Evolutionary conservation across 2,113 vertebrate genomes (phyloP).

Genomic region (Smithornis capensis): DNA sequence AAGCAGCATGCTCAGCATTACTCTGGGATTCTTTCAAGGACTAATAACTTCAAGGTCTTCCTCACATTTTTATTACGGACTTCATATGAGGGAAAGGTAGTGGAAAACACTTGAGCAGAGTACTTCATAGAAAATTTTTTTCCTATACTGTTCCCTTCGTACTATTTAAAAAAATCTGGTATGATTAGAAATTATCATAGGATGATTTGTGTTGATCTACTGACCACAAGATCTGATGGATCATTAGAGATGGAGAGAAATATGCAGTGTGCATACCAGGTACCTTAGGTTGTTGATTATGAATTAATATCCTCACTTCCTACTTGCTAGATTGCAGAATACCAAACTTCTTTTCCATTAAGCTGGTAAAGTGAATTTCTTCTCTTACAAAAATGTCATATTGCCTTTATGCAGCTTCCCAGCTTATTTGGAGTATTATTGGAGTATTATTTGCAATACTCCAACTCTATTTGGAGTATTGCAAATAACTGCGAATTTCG

Average conservation of each 20-base stretch:
- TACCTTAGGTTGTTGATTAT: background rate
- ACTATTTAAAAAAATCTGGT: background rate
- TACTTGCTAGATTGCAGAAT: background rate
- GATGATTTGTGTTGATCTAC: background rate
- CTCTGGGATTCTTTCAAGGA: background rate
- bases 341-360: background rate
- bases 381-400: background rate
- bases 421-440: background rate
- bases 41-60: background rate
- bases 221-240: background rate
- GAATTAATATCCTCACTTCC: background rate
- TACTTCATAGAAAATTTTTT: background rate
- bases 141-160: background rate
- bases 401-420: background rate
- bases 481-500: background rate
- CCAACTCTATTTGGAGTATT: background rate
- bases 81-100: background rate
- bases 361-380: background rate
- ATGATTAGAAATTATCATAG: background rate
- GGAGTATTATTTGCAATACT: too few species aligned
- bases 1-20: background rate
- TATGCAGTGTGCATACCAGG: rapidly evolving
- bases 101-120: background rate
- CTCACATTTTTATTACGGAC: background rate
- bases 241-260: background rate